Percentiles rank a stretch among this genome's conserved stretches.
phyloP scores from a whole-genome alignment of 2,888 invertebrate species.

The Dynastes hyllus region DNA sequence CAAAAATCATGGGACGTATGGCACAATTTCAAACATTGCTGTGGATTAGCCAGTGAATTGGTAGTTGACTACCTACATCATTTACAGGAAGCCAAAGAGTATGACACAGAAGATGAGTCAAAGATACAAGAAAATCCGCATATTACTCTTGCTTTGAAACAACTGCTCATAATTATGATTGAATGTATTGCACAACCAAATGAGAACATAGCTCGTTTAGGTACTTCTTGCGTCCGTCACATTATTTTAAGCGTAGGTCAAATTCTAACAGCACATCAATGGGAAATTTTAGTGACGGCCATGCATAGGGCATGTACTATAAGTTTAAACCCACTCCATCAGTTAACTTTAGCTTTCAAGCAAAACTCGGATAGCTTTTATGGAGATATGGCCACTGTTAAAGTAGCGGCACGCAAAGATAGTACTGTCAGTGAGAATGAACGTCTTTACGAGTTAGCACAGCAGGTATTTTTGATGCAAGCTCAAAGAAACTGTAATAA shows the following conservation, averaged over 20 bases:
- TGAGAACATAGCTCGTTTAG: constrained; percentile 91
- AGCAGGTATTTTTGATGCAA: constrained; percentile 86
- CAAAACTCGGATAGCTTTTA: constrained; percentile 95
- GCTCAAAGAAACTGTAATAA: constrained; percentile 67
- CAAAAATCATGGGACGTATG: constrained; percentile 85
- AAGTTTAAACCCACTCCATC: constrained; percentile 90
- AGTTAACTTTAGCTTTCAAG: constrained; percentile 92
- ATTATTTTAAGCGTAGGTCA: constrained; percentile 89
- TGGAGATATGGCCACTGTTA: constrained; percentile 93
- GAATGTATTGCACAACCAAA: constrained; percentile 94
- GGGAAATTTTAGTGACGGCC: constrained; percentile 89
- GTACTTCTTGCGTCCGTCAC: constrained; percentile 93
- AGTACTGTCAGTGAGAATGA: constrained; percentile 89
- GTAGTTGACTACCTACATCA: constrained; percentile 89
- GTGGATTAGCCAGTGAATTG: constrained; percentile 93
- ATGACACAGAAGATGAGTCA: constrained; percentile 55
- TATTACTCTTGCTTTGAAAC: constrained; percentile 87
- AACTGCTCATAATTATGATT: constrained; percentile 87
- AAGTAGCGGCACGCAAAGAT: constrained; percentile 93
- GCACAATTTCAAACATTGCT: constrained; percentile 95
- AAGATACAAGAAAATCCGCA: constrained; percentile 72
- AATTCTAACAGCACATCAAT: constrained; percentile 86
- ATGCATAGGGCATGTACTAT: constrained; percentile 89
- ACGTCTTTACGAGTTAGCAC: constrained; percentile 89
- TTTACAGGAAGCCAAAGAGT: constrained; percentile 75